Evolutionary conservation across 2,888 invertebrate genomes (phyloP), one percentile per base, ranked within the genome.

Genomic region (Metopia argyrocephala): DNA sequence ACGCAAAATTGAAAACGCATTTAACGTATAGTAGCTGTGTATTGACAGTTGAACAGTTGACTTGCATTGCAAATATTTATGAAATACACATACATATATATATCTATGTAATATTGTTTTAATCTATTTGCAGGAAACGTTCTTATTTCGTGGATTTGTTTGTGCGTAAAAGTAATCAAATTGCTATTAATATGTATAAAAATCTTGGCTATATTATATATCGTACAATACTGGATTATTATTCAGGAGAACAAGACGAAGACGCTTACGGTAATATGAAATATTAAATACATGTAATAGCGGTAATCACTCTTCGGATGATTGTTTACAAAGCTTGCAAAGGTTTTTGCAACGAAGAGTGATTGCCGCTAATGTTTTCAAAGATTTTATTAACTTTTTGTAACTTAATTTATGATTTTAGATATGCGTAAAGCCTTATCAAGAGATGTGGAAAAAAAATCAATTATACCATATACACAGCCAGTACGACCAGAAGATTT

Each of bases 351-450:
- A n/a, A n/a, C n/a, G n/a, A n/a, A n/a, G n/a, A n/a, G n/a, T n/a
- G n/a, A n/a, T n/a, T n/a, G n/a, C n/a, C n/a, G n/a, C n/a, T n/a
- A n/a, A n/a, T n/a, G n/a, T n/a, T n/a, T 48, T 73, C 23, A 9
- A 45, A 12, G 20, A 5, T 38, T 23, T 31, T 9, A 0, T 9
- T 20, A 45, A 27, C 1, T 38, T 38, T 1, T 64, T 62, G 2
- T 15, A 52, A 46, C 2, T n/a, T 3, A 12, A 78, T 70, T 64
- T 61, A 5, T 54, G 7, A 84, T 93, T 93, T 52, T 92, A 98
- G 98, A 99, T 92, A 99, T 99, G 99, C 93, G 99, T 86, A 99
- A 99, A 92, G 98, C 99, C 5, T 92, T 98, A 85, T 96, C 98
- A 3, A 93, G 97, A 90, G 99, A 99, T 91, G 93, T 95, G 1